Conservation (phyloP, 30 jellyfish, hydroid and myxozoan genomes). For the Sanderia malayensis region DNA sequence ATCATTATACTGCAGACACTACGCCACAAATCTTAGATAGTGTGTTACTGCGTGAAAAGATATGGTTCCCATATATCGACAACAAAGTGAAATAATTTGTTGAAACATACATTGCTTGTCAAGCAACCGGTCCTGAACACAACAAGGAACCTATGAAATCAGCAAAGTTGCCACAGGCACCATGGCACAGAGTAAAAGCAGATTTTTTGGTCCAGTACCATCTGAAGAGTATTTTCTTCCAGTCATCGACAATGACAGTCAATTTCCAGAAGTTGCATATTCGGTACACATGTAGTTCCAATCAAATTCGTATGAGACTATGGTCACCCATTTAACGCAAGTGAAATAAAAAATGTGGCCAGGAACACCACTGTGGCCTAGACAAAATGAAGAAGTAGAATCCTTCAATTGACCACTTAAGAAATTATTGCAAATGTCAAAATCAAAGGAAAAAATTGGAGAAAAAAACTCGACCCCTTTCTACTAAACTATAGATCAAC, state of each 20-base stretch:
- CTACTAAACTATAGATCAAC: slow-evolving; percentile 19
- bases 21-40: slow-evolving; percentile 1
- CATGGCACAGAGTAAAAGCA: slow-evolving; percentile 48
- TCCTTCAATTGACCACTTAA: background rate
- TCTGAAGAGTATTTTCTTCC: slow-evolving; percentile 28
- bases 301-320: slow-evolving; percentile 4
- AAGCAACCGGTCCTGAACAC: slow-evolving; percentile 20
- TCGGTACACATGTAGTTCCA: slow-evolving; percentile 24
- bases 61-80: slow-evolving; percentile 16
- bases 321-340: slow-evolving; percentile 14
- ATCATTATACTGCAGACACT: background rate
- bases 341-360: background rate
- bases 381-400: slow-evolving; percentile 18
- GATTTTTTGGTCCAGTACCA: slow-evolving; percentile 46
- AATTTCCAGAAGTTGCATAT: background rate
- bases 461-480: slow-evolving; percentile 13
- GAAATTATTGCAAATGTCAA: slow-evolving; percentile 28
- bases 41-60: background rate
- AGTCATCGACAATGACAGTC: slow-evolving; percentile 31
- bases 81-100: background rate
- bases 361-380: slow-evolving; percentile 24
- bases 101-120: slow-evolving; percentile 7
- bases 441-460: slow-evolving; percentile 32
- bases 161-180: slow-evolving; percentile 37
- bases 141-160: slow-evolving; percentile 16